These are phyloP conservation scores for Fabriciana adippe DNA, from an alignment of 2,888 invertebrate species.

Conservation along the genomic window DNA sequence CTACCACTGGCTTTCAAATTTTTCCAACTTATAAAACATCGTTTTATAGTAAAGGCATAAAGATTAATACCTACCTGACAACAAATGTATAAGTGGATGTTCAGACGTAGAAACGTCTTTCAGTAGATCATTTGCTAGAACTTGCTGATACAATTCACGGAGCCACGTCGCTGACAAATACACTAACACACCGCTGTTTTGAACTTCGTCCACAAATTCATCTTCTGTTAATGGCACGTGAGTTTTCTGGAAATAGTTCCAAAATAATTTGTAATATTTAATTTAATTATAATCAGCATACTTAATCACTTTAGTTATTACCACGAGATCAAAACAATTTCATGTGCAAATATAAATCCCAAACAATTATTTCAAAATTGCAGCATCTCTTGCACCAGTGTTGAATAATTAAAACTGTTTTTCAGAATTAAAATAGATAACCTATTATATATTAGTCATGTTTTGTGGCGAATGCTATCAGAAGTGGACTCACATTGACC, in stretches of 20 bases:
- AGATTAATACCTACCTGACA: constrained; percentile 88
- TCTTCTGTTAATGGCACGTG: constrained; percentile 87
- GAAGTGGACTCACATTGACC: constrained; percentile 61
- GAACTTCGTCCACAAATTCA: constrained; percentile 95
- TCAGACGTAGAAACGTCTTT: constrained; percentile 86
- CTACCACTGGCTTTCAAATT: neutral
- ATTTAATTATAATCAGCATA: neutral
- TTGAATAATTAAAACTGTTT: too few relatives aligned
- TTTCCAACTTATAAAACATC: neutral
- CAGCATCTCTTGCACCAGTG: too few relatives aligned
- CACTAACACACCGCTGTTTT: constrained; percentile 95
- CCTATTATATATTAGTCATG: too few relatives aligned
- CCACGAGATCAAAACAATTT: too few relatives aligned
- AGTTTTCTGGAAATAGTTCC: constrained; percentile 51
- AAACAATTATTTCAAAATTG: too few relatives aligned
- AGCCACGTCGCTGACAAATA: constrained; percentile 97
- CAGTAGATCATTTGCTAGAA: constrained; percentile 88
- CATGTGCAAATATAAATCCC: too few relatives aligned
- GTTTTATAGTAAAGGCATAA: neutral
- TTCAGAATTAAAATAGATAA: too few relatives aligned
- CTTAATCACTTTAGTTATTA: too few relatives aligned
- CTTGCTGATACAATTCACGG: constrained; percentile 94
- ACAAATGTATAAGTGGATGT: constrained; percentile 87
- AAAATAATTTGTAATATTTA: neutral
- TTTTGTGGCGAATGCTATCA: too few relatives aligned